Evolutionary conservation across 2,113 vertebrate genomes (phyloP), one percentile per base, ranked within the genome.

Genomic region (Nycticebus coucang): DNA sequence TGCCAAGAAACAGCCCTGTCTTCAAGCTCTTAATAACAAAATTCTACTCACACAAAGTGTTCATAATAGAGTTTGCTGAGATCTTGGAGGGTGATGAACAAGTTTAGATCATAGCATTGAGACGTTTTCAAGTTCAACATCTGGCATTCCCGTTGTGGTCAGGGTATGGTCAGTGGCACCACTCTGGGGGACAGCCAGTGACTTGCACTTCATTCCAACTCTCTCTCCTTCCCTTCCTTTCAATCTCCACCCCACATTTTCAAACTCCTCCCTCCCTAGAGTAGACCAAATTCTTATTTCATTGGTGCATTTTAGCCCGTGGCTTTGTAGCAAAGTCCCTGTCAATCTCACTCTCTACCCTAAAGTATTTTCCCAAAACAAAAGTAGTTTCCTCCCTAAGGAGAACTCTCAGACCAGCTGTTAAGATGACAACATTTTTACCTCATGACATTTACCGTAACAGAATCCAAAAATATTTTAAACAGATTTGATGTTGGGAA

Each of bases 31-130:
- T 24, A 60, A 37, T 35, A 89, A 59, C 33, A 5, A 15, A 15
- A 18, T 9, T 2, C 0, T 2, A 10, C 33, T 22, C 19, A 10
- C 22, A 55, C 26, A n/a, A 18, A 10, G 26, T 30, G 37, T 21
- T 17, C 13, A 0, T 1, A 53, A 59, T 4, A 21, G 50, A 33
- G 5, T 66, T 81, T 75, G 68, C n/a, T n/a, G 5, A 26, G 13
- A 30, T 53, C 53, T 30, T 13, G 7, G 11, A n/a, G 17, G n/a
- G 30, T 50, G 18, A 41, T 0, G 0, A 26, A 6, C 0, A 2
- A 41, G 12, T 18, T 18, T 28, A 2, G 22, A 50, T 5, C 21
- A 45, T 7, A 80, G 55, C 62, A 33, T 14, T 5, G n/a, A 45
- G 41, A 28, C n/a, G 12, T n/a, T 41, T 90, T 30, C 22, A 28